Conservation (phyloP, 2,797 vertebrate species). For the Catharus ustulatus region DNA sequence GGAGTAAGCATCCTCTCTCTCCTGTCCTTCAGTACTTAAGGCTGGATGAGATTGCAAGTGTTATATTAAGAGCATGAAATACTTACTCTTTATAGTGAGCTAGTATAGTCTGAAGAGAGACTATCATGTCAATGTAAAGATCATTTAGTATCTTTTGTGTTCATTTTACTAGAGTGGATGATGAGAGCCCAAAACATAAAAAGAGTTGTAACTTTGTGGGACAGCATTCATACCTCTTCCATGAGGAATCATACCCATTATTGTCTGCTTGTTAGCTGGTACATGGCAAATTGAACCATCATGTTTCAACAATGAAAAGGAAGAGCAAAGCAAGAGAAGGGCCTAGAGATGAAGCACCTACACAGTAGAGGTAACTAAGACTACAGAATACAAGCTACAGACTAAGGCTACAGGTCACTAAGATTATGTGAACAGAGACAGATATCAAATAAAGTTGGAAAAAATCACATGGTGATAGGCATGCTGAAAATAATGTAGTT, state of each 20-base stretch:
- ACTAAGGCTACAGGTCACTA: neutral
- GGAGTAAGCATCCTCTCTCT: neutral
- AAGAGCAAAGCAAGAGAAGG: neutral
- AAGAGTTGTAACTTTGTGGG: neutral
- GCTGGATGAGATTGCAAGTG: neutral
- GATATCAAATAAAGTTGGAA: neutral
- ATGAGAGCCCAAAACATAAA: neutral
- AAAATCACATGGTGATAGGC: neutral
- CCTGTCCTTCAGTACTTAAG: neutral
- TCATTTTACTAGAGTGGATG: neutral
- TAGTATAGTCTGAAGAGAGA: neutral
- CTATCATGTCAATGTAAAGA: neutral
- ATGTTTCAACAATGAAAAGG: neutral
- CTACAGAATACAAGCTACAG: neutral
- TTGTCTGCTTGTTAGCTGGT: neutral
- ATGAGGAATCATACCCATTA: neutral
- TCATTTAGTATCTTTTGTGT: neutral
- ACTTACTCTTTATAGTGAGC: neutral
- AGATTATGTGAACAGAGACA: neutral
- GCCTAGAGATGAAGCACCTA: neutral
- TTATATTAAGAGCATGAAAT: neutral
- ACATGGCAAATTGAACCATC: neutral
- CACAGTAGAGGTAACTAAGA: neutral
- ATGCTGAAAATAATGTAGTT: neutral
- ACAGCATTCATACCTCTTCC: neutral